Percentiles rank a stretch among this genome's conserved stretches.
Evolutionary conservation across 2,113 vertebrate genomes (phyloP).

Genomic region (Natator depressus): DNA sequence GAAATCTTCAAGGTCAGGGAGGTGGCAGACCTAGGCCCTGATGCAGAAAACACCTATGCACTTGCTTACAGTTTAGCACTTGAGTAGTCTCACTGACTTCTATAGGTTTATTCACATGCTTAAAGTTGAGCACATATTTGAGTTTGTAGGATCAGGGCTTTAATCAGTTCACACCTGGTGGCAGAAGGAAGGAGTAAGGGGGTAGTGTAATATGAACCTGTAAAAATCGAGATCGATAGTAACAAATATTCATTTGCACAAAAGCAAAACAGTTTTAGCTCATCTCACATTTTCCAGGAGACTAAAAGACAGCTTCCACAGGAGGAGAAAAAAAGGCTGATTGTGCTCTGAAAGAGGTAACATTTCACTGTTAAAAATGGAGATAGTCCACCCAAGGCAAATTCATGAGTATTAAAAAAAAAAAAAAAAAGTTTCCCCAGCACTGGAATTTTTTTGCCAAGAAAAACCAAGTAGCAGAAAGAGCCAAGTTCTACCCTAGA

Average conservation of each 20-base stretch:
- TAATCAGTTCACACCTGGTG: not conserved
- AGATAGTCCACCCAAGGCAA: too few relatives aligned
- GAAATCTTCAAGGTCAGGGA: not conserved
- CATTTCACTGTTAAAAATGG: not conserved
- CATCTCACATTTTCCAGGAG: not conserved
- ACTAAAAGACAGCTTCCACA: not conserved
- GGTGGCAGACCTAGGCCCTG: not conserved
- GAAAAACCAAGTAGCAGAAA: not conserved
- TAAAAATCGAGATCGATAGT: not conserved
- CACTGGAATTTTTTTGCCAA: not conserved
- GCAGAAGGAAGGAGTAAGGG: not conserved
- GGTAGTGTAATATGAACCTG: not conserved
- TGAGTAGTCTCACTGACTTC: not conserved
- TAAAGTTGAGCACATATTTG: not conserved
- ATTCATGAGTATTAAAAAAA: not conserved
- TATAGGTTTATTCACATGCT: not conserved
- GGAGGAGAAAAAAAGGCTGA: rapidly evolving
- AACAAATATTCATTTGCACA: not conserved
- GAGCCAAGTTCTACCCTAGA: not conserved
- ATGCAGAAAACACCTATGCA: not conserved
- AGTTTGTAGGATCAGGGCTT: not conserved
- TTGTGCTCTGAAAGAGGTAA: not conserved
- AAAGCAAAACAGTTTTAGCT: not conserved
- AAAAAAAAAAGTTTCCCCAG: not conserved
- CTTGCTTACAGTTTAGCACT: not conserved